These are phyloP conservation scores for Penaeus chinensis DNA, from an alignment of 1,140 invertebrate genomes.

Conservation along the genomic window DNA sequence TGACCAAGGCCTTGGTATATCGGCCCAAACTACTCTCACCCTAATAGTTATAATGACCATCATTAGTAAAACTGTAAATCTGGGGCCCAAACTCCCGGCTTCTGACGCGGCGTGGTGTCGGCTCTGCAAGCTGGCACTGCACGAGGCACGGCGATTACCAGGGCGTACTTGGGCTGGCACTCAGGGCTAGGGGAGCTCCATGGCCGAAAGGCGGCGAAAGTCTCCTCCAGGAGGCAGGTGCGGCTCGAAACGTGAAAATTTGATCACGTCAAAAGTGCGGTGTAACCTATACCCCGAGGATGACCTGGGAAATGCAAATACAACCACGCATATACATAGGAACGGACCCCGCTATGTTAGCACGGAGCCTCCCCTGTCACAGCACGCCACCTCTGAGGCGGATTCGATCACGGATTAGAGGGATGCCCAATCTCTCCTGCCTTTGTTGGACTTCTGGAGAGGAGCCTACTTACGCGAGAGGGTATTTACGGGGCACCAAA, in stretches of 20 bases:
- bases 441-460: too few relatives aligned
- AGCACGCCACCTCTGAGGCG: slow-evolving; percentile 8
- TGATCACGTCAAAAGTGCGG: slow-evolving; percentile 47
- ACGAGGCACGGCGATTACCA: too few relatives aligned
- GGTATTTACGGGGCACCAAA: too few relatives aligned
- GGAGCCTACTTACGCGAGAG: too few relatives aligned
- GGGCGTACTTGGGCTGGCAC: too few relatives aligned
- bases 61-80: slow-evolving; percentile 59
- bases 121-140: too few relatives aligned
- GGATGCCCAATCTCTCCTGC: neutral
- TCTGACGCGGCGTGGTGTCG: neutral
- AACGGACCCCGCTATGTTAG: slow-evolving; percentile 45
- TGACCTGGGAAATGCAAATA: slow-evolving; percentile 53
- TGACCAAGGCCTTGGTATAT: slow-evolving; percentile 39
- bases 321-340: slow-evolving; percentile 48
- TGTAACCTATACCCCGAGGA: slow-evolving; percentile 27
- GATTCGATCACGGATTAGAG: neutral
- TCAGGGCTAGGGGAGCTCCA: neutral
- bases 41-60: slow-evolving; percentile 56
- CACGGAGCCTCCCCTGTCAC: neutral
- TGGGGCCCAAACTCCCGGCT: slow-evolving; percentile 19
- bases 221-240: neutral
- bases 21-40: slow-evolving; percentile 38
- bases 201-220: neutral
- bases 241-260: slow-evolving; percentile 46